phyloP scores from a whole-genome alignment of 1,140 invertebrate genomes.

The Rhyacophila brunnea region DNA sequence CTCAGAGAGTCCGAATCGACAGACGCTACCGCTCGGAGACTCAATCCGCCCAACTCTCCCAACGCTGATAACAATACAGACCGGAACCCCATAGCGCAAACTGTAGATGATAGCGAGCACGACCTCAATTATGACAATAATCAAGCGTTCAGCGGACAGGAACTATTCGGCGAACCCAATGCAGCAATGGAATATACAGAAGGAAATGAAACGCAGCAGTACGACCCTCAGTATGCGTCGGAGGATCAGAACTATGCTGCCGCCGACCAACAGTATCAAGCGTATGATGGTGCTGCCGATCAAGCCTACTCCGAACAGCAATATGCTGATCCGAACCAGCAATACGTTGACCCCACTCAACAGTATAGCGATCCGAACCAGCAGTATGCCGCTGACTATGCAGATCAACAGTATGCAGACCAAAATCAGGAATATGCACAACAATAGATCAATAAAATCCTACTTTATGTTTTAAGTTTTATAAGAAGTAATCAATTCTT shows the following conservation, averaged over 20 bases:
- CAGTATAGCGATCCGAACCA: conserved; percentile 25
- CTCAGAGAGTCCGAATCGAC: conserved; percentile 11
- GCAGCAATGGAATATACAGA: not conserved
- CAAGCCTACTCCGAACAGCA: conserved; percentile 16
- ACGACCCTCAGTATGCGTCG: not conserved
- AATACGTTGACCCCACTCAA: conserved; percentile 24
- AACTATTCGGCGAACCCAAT: not conserved
- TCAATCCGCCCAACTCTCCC: not conserved
- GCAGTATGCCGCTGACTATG: conserved; percentile 15
- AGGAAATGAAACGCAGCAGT: not conserved
- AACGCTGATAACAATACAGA: conserved; percentile 6
- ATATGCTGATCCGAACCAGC: conserved; percentile 26
- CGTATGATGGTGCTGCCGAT: conserved; percentile 2
- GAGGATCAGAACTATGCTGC: not conserved
- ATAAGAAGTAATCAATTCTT: too few species aligned
- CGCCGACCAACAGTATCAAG: conserved; percentile 9
- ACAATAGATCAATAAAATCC: too few species aligned
- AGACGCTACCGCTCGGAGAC: not conserved
- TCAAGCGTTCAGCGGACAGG: not conserved
- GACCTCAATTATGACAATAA: conserved; percentile 6
- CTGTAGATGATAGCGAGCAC: conserved; percentile 10
- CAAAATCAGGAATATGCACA: conserved; percentile 1
- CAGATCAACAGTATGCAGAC: not conserved
- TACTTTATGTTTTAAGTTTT: too few species aligned
- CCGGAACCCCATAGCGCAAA: not conserved